Conservation (phyloP, 2,888 invertebrate genomes). For the Sycophila texana region DNA sequence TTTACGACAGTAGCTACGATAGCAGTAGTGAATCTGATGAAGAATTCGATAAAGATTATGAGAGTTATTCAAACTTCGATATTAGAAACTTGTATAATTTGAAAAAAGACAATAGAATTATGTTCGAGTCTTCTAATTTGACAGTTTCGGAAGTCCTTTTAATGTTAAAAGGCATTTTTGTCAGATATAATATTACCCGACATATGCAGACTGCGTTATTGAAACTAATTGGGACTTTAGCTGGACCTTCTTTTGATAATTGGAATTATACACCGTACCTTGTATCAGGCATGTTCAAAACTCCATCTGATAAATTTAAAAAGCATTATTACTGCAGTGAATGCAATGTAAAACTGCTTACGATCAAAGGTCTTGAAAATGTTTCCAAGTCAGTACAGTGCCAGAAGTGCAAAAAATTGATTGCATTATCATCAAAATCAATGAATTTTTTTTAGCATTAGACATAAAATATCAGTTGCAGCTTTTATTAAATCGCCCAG, state of each 20-base stretch:
- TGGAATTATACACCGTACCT: constrained; percentile 23
- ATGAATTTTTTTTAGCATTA: constrained; percentile 10
- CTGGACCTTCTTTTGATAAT: constrained; percentile 2
- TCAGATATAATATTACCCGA: background rate
- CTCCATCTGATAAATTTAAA: background rate
- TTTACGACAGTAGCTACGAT: background rate
- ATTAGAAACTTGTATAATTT: background rate
- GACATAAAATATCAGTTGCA: constrained; percentile 9
- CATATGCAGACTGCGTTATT: constrained; percentile 13
- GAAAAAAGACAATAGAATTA: background rate
- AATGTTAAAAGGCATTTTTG: constrained; percentile 15
- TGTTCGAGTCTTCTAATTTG: constrained; percentile 2
- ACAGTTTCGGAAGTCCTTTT: constrained; percentile 12
- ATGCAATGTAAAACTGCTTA: constrained; percentile 15
- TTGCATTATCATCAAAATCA: constrained; percentile 11
- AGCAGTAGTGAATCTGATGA: constrained; percentile 16
- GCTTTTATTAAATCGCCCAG: constrained; percentile 14
- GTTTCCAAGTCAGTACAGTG: background rate
- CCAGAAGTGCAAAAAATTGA: background rate
- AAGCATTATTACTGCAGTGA: constrained; percentile 21
- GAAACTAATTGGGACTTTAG: constrained; percentile 1
- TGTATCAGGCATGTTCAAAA: background rate
- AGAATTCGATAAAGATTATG: background rate
- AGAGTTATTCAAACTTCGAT: background rate
- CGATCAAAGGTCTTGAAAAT: background rate